A percentile compares a stretch with the other conserved stretches of the same genome.
Conservation (phyloP, 2,888 invertebrate species). For the Helobdella robusta region DNA sequence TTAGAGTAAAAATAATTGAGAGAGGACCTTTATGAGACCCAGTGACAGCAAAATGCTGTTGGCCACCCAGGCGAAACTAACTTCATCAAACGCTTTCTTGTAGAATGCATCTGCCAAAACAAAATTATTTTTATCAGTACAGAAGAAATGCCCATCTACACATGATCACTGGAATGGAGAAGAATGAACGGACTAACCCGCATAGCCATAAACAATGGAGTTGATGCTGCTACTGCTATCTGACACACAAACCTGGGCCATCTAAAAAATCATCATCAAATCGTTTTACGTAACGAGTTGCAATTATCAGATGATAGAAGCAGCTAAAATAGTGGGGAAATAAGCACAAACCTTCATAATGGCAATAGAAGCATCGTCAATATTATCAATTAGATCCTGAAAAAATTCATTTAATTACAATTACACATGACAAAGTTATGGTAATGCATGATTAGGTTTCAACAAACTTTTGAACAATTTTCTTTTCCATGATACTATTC, state of each 20-base stretch:
- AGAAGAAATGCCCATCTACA: neutral
- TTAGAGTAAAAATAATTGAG: neutral
- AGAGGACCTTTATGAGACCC: conserved; percentile 11
- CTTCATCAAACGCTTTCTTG: conserved; percentile 4
- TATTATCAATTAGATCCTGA: neutral
- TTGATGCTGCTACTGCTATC: neutral
- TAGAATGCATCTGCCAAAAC: conserved; percentile 11
- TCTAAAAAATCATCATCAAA: neutral
- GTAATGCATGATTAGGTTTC: too few species aligned
- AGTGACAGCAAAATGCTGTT: conserved; percentile 20
- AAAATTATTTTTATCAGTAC: neutral
- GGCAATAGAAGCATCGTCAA: neutral
- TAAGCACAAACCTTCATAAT: neutral
- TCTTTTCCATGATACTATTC: too few species aligned
- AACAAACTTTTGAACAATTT: too few species aligned
- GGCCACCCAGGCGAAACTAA: neutral
- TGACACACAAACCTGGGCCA: neutral
- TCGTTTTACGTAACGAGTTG: neutral
- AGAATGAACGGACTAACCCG: conserved; percentile 7
- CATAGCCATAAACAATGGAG: neutral
- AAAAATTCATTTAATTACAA: too few species aligned
- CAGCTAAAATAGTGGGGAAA: too few species aligned
- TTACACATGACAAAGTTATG: too few species aligned
- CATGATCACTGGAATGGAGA: too few species aligned
- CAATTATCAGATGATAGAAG: neutral